Percentiles rank a stretch among this genome's conserved stretches.
Evolutionary conservation across 1,140 invertebrate species (phyloP).

Genomic region (Eueides isabella): DNA sequence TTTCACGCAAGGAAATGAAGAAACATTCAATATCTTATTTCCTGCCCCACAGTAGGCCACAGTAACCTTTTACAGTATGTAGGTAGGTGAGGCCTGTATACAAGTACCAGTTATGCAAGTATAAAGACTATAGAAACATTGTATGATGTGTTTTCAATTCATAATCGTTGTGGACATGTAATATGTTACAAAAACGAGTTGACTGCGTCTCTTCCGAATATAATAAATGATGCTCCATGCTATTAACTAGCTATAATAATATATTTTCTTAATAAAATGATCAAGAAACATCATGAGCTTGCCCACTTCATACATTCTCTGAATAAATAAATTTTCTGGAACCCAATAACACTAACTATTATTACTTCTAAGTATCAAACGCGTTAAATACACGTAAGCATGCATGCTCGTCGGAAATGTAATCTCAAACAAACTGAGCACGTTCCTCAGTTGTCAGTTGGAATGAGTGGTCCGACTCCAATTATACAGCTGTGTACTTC

Average conservation of each 20-base stretch:
- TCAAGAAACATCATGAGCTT: neutral
- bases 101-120: no score
- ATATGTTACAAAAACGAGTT: neutral
- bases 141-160: neutral
- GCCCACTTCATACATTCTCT: neutral
- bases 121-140: no score
- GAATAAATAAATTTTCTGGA: neutral
- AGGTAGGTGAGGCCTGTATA: no score
- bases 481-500: slow-evolving; percentile 41
- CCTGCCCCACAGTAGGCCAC: no score
- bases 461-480: slow-evolving; percentile 41
- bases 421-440: slow-evolving; percentile 40
- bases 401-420: slow-evolving; percentile 15
- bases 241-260: neutral
- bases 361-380: neutral
- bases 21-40: no score
- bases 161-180: neutral
- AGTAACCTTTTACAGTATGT: no score
- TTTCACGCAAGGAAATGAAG: no score
- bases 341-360: neutral
- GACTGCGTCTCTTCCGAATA: neutral
- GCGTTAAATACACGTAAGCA: slow-evolving; percentile 1
- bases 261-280: neutral
- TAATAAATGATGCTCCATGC: neutral
- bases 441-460: slow-evolving; percentile 43